A percentile compares a stretch with the other conserved stretches of the same genome.
Evolutionary conservation across 2,888 invertebrate species (phyloP).

Genomic region (Apoderus coryli): DNA sequence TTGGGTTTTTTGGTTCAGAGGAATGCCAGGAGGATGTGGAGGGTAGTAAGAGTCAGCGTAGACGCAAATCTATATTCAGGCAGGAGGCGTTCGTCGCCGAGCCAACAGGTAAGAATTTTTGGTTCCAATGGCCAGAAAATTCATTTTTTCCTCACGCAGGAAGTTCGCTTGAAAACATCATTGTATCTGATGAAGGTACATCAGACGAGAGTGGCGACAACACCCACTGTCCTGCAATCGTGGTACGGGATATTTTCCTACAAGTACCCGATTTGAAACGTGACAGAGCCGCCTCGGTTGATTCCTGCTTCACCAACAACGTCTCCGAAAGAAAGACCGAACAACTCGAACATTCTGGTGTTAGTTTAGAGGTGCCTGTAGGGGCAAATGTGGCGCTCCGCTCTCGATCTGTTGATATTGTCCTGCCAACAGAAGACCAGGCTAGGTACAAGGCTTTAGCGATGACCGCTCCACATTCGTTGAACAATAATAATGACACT

Average conservation of each 20-base stretch:
- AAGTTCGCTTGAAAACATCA: constrained; percentile 53
- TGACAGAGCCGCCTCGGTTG: constrained; percentile 77
- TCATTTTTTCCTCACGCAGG: no score
- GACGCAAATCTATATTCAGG: constrained; percentile 62
- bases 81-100: constrained; percentile 73
- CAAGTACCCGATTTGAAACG: constrained; percentile 72
- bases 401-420: constrained; percentile 77
- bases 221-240: constrained; percentile 26
- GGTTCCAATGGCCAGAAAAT: no score
- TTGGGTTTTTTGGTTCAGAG: constrained; percentile 37
- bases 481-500: no score
- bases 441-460: constrained; percentile 74
- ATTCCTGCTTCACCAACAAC: constrained; percentile 74
- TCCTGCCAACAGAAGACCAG: constrained; percentile 72
- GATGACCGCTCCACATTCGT: constrained; percentile 46
- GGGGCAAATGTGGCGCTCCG: constrained; percentile 47
- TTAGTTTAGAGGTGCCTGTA: constrained; percentile 55
- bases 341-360: constrained; percentile 48
- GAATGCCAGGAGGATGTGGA: constrained; percentile 9
- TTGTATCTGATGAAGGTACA: constrained; percentile 26
- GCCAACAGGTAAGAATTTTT: constrained; percentile 36
- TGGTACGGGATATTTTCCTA: constrained; percentile 29
- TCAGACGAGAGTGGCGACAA: constrained; percentile 23
- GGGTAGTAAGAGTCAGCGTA: constrained; percentile 26
- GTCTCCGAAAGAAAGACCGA: constrained; percentile 57